Evolutionary conservation across 2,797 vertebrate genomes (phyloP).

Genomic region (Paratrypauchen microcephalus): DNA sequence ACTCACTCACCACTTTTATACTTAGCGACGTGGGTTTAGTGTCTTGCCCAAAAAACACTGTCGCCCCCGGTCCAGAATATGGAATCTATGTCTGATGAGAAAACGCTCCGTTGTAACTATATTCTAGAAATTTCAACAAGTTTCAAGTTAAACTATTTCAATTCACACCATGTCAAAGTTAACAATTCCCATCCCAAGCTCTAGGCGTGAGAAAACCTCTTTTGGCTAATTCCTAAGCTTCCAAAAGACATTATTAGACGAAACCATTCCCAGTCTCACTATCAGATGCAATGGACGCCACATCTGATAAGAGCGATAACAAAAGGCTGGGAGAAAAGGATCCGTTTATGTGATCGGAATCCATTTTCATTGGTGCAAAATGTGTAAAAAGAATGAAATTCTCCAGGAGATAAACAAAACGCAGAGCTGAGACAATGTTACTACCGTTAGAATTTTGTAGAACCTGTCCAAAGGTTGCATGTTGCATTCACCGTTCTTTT

Average conservation of each 20-base stretch:
- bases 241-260: conserved; percentile 43
- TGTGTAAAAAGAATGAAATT: conserved; percentile 42
- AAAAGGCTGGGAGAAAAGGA: conserved; percentile 42
- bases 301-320: conserved; percentile 59
- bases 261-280: conserved; percentile 33
- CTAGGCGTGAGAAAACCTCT: conserved; percentile 31
- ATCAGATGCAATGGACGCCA: conserved; percentile 62
- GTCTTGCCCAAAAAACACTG: too few relatives aligned
- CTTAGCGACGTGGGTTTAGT: too few relatives aligned
- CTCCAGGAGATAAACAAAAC: conserved; percentile 43
- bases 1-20: too few relatives aligned
- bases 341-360: conserved; percentile 58
- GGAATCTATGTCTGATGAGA: background rate
- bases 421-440: conserved; percentile 22
- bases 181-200: conserved; percentile 26
- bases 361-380: conserved; percentile 57
- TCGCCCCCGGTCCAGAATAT: background rate
- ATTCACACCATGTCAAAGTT: background rate
- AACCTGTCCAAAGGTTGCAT: conserved; percentile 28
- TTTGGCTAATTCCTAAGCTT: conserved; percentile 17
- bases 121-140: background rate
- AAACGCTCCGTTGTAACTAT: background rate
- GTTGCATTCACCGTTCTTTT: conserved; percentile 46
- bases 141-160: background rate
- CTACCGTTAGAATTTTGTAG: background rate